phyloP scores from a whole-genome alignment of 2,888 invertebrate genomes.

The Dasypogon diadema region DNA sequence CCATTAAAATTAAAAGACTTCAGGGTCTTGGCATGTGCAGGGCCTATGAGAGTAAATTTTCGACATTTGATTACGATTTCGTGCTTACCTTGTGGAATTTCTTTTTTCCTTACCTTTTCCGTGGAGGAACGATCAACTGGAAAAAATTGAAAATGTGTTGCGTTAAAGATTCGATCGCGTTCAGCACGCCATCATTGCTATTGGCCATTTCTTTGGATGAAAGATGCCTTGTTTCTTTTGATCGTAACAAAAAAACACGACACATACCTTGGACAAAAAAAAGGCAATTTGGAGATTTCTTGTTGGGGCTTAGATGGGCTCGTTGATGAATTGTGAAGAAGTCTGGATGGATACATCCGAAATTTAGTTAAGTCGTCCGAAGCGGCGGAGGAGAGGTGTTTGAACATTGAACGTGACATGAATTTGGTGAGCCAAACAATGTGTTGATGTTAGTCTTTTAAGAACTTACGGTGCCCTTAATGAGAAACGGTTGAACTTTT shows the following conservation, averaged over 20 bases:
- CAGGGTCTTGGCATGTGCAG: neutral
- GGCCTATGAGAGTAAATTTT: constrained; percentile 42
- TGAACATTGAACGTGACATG: constrained; percentile 37
- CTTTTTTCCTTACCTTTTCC: constrained; percentile 26
- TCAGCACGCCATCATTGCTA: constrained; percentile 37
- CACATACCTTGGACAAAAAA: constrained; percentile 31
- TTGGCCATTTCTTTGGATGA: constrained; percentile 23
- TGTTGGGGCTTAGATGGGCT: constrained; percentile 12
- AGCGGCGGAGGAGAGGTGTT: neutral
- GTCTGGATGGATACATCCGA: neutral
- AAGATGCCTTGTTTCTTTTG: constrained; percentile 21
- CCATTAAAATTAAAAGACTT: constrained; percentile 21
- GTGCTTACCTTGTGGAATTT: constrained; percentile 46
- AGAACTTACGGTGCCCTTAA: neutral
- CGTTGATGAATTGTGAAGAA: constrained; percentile 14
- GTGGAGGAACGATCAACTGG: constrained; percentile 42
- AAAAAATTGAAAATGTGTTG: constrained; percentile 50
- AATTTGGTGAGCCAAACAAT: constrained; percentile 14
- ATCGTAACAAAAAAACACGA: neutral
- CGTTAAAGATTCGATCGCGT: constrained; percentile 50
- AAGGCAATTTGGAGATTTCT: constrained; percentile 39
- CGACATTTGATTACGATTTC: constrained; percentile 45
- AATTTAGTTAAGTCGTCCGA: neutral
- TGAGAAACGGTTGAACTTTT: neutral
- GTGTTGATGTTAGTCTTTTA: constrained; percentile 2